Evolutionary conservation across 1,140 invertebrate genomes (phyloP), one percentile per base, ranked within the genome.

Genomic region (Temnothorax longispinosus): DNA sequence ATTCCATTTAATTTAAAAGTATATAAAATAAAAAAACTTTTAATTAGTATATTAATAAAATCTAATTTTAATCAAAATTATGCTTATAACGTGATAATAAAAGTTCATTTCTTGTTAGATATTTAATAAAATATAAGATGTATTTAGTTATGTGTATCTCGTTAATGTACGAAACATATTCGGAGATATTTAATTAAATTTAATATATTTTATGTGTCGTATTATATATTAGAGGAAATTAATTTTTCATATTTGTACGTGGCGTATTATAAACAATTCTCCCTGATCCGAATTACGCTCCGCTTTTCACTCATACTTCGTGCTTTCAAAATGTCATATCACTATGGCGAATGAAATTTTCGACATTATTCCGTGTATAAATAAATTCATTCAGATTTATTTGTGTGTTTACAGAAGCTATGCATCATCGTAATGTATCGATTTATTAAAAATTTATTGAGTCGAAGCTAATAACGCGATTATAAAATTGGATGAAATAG

Each of bases 291-390:
- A 74, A 75, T 84, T 84, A 44, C 54, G n/a, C 54, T 47, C n/a
- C 27, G 54, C 58, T 74, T 84, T 84, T 84, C 69, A 60, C 41
- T 60, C 69, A 32, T 38, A 35, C 80, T 21, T 74, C 27, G 13
- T 5, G 41, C 69, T 75, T 84, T 60, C 69, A 50, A 84, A 84
- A 75, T 84, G 54, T 74, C 41, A 74, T 74, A 82, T 74, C 69
- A 44, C 41, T 38, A 41, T 71, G 67, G 21, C 4, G 21, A 74
- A 47, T 58, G 27, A 56, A 82, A 69, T 84, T 84, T 60, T 60
- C 54, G 54, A 84, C 71, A 62, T 84, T 84, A 75, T 75, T 44
- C 32, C 32, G n/a, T 11, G 1, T 56, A 72, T 60, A 84, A 74
- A 84, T 44, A 84, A 47, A 84, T 84, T 21, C 80, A 38, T 75